Conservation (phyloP, 2,888 invertebrate species). For the Acleris literana region DNA sequence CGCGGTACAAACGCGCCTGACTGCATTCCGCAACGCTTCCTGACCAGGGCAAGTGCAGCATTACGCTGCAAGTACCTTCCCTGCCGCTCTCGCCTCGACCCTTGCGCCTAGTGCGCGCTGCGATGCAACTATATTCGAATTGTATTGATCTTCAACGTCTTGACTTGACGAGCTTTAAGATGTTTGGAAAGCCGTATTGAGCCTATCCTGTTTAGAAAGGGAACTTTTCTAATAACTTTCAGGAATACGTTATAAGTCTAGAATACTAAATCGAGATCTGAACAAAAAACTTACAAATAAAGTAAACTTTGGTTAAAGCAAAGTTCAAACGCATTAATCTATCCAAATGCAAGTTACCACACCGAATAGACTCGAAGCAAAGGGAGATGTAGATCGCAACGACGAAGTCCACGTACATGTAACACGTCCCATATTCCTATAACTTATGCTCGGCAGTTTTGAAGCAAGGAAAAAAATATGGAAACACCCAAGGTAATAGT, state of each 20-base stretch:
- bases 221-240: no score
- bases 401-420: conserved; percentile 50
- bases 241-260: no score
- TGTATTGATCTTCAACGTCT: conserved; percentile 15
- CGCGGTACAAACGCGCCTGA: conserved; percentile 78
- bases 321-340: no score
- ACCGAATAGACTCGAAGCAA: conserved; percentile 25
- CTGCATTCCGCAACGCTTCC: conserved; percentile 83
- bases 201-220: no score
- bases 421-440: conserved; percentile 54
- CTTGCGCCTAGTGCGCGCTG: conserved; percentile 48
- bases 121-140: conserved; percentile 25
- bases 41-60: conserved; percentile 82
- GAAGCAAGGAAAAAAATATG: conserved; percentile 68
- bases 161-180: conserved; percentile 1
- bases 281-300: no score
- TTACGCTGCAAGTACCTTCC: conserved; percentile 75
- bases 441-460: conserved; percentile 52
- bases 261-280: no score
- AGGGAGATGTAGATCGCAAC: conserved; percentile 51
- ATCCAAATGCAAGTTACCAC: no score
- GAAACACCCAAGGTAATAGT: conserved; percentile 67
- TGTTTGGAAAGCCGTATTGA: not conserved
- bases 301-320: no score
- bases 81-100: conserved; percentile 47